phyloP scores from a whole-genome alignment of 2,113 vertebrate species.

The Pelecanoides urinatrix region DNA sequence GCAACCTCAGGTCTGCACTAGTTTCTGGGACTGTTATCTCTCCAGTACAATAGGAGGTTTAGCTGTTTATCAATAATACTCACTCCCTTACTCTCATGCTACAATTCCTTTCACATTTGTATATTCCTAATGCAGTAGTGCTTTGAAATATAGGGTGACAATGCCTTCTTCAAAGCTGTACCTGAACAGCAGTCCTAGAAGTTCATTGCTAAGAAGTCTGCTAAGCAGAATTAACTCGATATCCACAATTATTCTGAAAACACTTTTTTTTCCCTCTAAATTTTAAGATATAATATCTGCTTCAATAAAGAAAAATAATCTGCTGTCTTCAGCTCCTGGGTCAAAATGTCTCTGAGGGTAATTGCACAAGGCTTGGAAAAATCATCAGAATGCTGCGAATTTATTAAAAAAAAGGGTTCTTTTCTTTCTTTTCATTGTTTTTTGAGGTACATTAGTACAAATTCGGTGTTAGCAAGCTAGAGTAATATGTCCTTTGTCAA shows the following conservation, averaged over 20 bases:
- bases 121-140: background rate
- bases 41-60: background rate
- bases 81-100: background rate
- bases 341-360: background rate
- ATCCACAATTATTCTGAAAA: background rate
- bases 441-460: background rate
- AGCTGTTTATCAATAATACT: background rate
- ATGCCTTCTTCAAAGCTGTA: background rate
- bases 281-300: background rate
- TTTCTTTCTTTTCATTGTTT: background rate
- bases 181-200: background rate
- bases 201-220: background rate
- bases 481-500: background rate
- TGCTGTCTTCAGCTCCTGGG: background rate
- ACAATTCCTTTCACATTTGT: accelerated
- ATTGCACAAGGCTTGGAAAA: background rate
- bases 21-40: background rate
- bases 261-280: background rate
- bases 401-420: background rate
- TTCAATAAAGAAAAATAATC: background rate
- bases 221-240: background rate
- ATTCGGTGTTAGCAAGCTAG: background rate
- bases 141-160: background rate
- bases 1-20: background rate
- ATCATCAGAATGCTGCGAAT: background rate